Conservation (phyloP, 2,797 vertebrate species). For the Centropyge bicolor region DNA sequence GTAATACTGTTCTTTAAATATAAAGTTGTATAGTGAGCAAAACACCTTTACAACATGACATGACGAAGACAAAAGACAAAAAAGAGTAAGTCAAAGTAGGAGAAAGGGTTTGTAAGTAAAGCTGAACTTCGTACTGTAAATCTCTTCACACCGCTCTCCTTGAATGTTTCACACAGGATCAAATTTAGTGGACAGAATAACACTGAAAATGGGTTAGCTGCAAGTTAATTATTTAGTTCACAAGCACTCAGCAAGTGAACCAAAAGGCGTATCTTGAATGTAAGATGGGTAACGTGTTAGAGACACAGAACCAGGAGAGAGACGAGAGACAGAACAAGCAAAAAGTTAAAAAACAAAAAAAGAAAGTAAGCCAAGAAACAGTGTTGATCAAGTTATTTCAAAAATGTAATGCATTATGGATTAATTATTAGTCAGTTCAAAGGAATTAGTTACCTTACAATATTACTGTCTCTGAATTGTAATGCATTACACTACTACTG, state of each 20-base stretch:
- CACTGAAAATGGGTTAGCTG: not conserved
- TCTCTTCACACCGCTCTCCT: not conserved
- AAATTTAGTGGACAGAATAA: not conserved
- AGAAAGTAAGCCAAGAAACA: not conserved
- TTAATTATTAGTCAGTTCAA: too few species aligned
- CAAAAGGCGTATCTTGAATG: not conserved
- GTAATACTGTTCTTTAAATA: not conserved
- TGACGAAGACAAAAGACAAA: not conserved
- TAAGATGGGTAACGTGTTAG: not conserved
- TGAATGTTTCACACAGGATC: not conserved
- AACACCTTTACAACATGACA: not conserved
- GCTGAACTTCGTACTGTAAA: not conserved
- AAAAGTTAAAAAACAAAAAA: not conserved
- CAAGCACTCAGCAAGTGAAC: not conserved
- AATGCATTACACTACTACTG: too few species aligned
- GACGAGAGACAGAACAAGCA: not conserved
- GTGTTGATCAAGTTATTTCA: too few species aligned
- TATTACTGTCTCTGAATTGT: too few species aligned
- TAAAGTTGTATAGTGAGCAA: not conserved
- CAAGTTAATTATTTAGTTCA: not conserved
- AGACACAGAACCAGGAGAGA: not conserved
- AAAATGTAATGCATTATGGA: too few species aligned
- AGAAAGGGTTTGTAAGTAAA: not conserved
- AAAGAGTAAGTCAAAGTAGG: too few species aligned
- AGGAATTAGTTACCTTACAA: too few species aligned